Base-by-base conservation (phyloP, 2,888 invertebrate genomes). In the Oscheius sp. region DNA sequence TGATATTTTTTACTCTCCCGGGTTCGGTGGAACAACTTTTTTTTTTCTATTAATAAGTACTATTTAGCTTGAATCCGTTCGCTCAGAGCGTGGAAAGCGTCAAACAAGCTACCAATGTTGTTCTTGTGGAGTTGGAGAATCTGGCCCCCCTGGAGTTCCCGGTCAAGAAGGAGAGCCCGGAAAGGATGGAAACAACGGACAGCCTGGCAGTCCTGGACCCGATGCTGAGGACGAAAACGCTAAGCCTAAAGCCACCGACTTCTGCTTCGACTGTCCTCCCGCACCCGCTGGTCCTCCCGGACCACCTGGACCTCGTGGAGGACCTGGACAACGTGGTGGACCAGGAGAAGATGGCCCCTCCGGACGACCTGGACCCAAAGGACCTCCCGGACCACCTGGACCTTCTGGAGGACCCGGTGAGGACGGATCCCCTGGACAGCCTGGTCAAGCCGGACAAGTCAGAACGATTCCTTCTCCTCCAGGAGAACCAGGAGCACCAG, bases 331-430 rank as follows among this genome's bases (percentile, higher is more conserved):
- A 32, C 72, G 71, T 32, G 82, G 82, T 72, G 68, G 75, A 38
- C 71, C 68, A 5, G 82, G 82, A 72, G 69, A 73, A 56, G 73
- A 71, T 24, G 78, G 76, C 73, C 72, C 74, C 68, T 71, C 74
- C 61, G 78, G 78, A 70, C 81, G 80, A 33, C 77, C 71, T 54
- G 83, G 67, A 67, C 57, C 59, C 30, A 44, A 59, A 14, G 67
- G 67, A 59, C 59, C 59, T 14, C 66, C 75, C 59, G 79, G 79
- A 74, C 75, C 74, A 22, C 54, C 51, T 36, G 73, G 67, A 59
- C 59, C 67, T 32, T 8, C 33, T 30, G 67, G 67, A 28, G 45
- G 30, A 14, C 70, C 79, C 47, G 79, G 79, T 74, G 74, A 73
- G 26, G 54, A 62, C 30, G 73, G 73, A 66, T 57, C 66, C 24